Percentiles rank a stretch among this genome's conserved stretches.
These are phyloP conservation scores for Triplophysa bombifrons DNA, from an alignment of 2,797 vertebrate genomes.

Conservation along the genomic window DNA sequence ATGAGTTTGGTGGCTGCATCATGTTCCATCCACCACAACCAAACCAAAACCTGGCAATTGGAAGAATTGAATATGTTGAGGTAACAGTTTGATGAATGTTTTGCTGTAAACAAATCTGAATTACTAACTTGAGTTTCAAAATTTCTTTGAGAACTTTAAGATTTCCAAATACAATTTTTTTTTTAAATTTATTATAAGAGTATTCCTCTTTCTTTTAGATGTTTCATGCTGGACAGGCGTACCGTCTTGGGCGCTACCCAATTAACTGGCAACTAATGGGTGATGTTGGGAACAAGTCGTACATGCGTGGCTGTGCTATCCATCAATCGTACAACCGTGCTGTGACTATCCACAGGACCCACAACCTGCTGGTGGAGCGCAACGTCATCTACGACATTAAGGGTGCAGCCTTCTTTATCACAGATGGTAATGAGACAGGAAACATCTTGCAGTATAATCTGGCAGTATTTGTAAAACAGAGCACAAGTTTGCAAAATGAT, in stretches of 20 bases:
- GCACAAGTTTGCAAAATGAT: conserved; percentile 88
- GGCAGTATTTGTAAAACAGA: conserved; percentile 85
- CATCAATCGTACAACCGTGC: conserved; percentile 87
- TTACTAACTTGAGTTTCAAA: background rate
- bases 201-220: conserved; percentile 65
- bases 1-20: conserved; percentile 86
- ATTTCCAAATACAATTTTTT: background rate
- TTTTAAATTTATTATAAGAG: background rate
- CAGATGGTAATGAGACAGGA: conserved; percentile 85
- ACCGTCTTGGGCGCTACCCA: conserved; percentile 84
- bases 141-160: background rate
- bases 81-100: conserved; percentile 63
- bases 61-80: conserved; percentile 85
- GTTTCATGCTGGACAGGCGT: conserved; percentile 84
- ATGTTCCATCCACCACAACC: conserved; percentile 85
- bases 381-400: conserved; percentile 87
- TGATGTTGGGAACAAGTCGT: conserved; percentile 79
- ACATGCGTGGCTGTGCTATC: conserved; percentile 83
- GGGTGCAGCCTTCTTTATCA: conserved; percentile 89
- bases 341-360: conserved; percentile 86
- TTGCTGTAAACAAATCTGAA: background rate
- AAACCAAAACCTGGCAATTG: conserved; percentile 73
- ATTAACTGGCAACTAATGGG: conserved; percentile 89
- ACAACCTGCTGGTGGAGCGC: conserved; percentile 82
- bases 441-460: conserved; percentile 89